Percentiles rank a stretch among this genome's conserved stretches.
phyloP scores from a whole-genome alignment of 1,140 invertebrate species.

The Chrysoperla carnea region DNA sequence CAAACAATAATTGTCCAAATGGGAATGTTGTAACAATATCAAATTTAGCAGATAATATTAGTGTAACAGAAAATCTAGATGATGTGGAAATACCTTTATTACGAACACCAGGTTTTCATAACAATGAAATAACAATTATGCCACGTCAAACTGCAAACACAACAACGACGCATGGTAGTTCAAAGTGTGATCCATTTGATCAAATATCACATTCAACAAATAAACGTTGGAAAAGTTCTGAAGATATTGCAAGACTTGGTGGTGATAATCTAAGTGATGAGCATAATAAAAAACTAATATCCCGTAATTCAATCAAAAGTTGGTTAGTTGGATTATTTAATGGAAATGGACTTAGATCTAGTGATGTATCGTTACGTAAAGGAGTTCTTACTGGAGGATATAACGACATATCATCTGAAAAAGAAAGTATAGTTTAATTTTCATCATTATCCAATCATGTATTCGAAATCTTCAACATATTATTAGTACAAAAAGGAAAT shows the following conservation, averaged over 20 bases:
- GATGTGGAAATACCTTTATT: conserved; percentile 35
- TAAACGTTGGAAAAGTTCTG: conserved; percentile 31
- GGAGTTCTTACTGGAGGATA: conserved; percentile 19
- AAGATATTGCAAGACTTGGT: conserved; percentile 64
- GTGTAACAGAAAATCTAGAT: conserved; percentile 14
- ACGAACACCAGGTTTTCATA: conserved; percentile 6
- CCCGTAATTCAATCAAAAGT: conserved; percentile 36
- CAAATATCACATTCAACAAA: conserved; percentile 9
- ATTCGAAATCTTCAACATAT: no score
- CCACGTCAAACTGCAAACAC: conserved; percentile 4
- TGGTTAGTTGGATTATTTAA: conserved; percentile 53
- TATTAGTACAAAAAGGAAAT: no score
- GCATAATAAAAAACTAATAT: conserved; percentile 27
- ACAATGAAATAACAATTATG: conserved; percentile 12
- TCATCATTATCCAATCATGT: no score
- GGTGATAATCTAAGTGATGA: conserved; percentile 21
- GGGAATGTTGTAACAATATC: conserved; percentile 26
- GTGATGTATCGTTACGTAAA: conserved; percentile 41
- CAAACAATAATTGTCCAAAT: conserved; percentile 35
- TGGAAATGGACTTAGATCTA: conserved; percentile 39
- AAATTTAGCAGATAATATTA: conserved; percentile 11
- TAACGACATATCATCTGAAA: conserved; percentile 15
- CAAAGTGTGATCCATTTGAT: conserved; percentile 11
- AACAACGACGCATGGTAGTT: no score
- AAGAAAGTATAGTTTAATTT: conserved; percentile 21